Evolutionary conservation across 2,888 invertebrate species (phyloP), one percentile per base, ranked within the genome.

Genomic region (Clusia tigrina): DNA sequence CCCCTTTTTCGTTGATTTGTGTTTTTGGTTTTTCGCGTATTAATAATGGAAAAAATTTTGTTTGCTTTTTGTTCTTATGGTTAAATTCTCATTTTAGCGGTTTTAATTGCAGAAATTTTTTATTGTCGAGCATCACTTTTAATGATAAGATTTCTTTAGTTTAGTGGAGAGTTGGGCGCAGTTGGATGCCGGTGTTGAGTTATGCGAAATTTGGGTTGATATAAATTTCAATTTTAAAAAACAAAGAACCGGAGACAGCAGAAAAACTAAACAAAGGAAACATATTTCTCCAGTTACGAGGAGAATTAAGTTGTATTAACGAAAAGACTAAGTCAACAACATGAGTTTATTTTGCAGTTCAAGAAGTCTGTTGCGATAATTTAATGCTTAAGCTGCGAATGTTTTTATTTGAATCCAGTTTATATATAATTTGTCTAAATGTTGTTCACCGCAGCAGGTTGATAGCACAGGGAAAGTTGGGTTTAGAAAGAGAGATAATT

Each of bases 31-130:
- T 54, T 32, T 25, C 37, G 20, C 38, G 42, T n/a, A n/a, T n/a
- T n/a, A n/a, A n/a, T n/a, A n/a, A n/a, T 12, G 32, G 12, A 32
- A 12, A 32, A 5, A 12, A 32, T 12, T 9, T 15, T 55, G 55
- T 38, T 26, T 46, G 20, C 20, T n/a, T 25, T 18, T 53, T 58
- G 53, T 62, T 62, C 23, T 15, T 24, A 72, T 75, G 74, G 76
- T 76, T 78, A 73, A 78, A 74, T 74, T 76, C 75, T 79, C 77
- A 73, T 76, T 77, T 77, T 78, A 73, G 74, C 68, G 70, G 71
- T 78, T 73, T 78, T 78, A 79, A 78, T 78, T 78, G 79, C 72
- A 70, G 73, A 69, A 73, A 72, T 77, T 76, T 79, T 78, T 78
- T 79, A 78, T 79, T 78, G 78, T 46, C 56, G 48, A 46, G 58